These are phyloP conservation scores for Tetanocera ferruginea DNA, from an alignment of 2,888 invertebrate species.

Conservation along the genomic window DNA sequence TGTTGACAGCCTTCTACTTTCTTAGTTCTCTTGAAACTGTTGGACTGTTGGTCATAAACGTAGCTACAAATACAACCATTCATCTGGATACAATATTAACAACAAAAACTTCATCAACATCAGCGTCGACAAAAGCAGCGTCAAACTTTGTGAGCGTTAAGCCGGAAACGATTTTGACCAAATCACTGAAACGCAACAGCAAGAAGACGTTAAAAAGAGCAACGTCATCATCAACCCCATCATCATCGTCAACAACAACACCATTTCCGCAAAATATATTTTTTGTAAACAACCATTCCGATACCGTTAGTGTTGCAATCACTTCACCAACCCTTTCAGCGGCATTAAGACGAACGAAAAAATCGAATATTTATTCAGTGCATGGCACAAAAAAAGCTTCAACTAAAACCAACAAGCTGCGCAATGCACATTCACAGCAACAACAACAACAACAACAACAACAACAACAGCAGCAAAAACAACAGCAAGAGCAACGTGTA, in stretches of 20 bases:
- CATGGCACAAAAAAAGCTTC: too few species aligned
- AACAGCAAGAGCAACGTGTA: conserved; percentile 53
- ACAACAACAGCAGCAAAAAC: background rate
- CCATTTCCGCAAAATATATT: conserved; percentile 5
- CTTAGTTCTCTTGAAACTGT: conserved; percentile 59
- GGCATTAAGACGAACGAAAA: background rate
- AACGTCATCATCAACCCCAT: conserved; percentile 29
- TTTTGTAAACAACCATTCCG: background rate
- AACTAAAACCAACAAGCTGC: background rate
- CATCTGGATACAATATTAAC: conserved; percentile 39
- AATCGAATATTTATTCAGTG: background rate
- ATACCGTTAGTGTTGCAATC: too few species aligned
- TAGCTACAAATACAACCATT: conserved; percentile 41
- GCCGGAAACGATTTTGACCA: background rate
- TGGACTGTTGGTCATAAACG: conserved; percentile 43
- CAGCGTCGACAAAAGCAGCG: conserved; percentile 27
- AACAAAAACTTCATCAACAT: conserved; percentile 15
- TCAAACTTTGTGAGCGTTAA: background rate
- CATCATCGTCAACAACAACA: conserved; percentile 41
- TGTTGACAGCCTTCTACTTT: conserved; percentile 69
- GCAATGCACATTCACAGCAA: conserved; percentile 8
- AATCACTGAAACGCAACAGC: background rate
- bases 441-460: conserved; percentile 23
- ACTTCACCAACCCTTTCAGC: background rate
- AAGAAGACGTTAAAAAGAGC: conserved; percentile 3